Evolutionary conservation across 2,797 vertebrate genomes (phyloP).

Genomic region (Aulostomus chinensis): DNA sequence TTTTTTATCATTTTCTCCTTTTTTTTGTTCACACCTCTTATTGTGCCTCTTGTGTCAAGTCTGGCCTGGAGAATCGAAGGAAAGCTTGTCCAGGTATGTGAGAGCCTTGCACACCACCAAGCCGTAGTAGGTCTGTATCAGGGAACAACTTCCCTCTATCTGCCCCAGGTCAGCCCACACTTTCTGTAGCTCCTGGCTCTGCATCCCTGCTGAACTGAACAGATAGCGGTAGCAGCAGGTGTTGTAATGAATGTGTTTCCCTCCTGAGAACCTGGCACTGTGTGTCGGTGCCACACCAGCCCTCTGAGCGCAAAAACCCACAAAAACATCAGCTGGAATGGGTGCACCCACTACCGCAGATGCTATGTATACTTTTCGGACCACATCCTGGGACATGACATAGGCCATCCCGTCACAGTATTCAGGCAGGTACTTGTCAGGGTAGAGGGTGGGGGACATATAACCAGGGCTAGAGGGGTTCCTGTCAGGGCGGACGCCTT

Average conservation of each 20-base stretch:
- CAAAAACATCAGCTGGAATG: constrained; percentile 79
- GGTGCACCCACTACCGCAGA: constrained; percentile 63
- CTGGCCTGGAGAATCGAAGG: no score
- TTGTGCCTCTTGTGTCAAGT: no score
- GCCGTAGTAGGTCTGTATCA: constrained; percentile 88
- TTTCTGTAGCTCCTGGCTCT: constrained; percentile 67
- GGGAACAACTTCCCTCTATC: constrained; percentile 70
- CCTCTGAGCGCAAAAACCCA: constrained; percentile 86
- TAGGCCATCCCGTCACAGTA: constrained; percentile 86
- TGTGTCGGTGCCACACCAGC: constrained; percentile 85
- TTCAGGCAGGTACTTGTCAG: constrained; percentile 84
- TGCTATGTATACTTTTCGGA: constrained; percentile 86
- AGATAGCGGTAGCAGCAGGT: constrained; percentile 91
- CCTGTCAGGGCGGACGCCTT: constrained; percentile 78
- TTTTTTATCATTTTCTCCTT: no score
- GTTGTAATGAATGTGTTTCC: constrained; percentile 87
- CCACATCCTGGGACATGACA: constrained; percentile 88
- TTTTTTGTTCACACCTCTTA: no score
- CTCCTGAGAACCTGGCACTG: constrained; percentile 89
- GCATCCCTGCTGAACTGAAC: constrained; percentile 84
- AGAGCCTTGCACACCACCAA: constrained; percentile 88
- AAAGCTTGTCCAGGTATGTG: constrained; percentile 88
- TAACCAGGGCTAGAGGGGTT: constrained; percentile 77
- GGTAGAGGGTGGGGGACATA: constrained; percentile 75
- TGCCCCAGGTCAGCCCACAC: constrained; percentile 85